Percentiles rank a stretch among this genome's conserved stretches.
Conservation (phyloP, 2,797 vertebrate genomes). For the Lagocephalus sceleratus region DNA sequence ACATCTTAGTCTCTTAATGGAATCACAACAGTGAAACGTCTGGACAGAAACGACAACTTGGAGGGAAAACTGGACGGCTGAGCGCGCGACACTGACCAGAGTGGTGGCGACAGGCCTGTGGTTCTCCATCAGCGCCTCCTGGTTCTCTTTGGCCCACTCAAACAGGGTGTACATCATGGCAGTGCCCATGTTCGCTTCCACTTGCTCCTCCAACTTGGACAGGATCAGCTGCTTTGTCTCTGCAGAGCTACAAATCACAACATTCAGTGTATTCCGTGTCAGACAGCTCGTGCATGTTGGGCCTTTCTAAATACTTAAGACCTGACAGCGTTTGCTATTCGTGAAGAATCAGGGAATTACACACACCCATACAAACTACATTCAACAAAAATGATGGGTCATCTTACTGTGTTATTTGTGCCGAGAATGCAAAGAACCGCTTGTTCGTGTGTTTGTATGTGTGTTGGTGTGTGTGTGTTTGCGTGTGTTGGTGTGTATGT, state of each 20-base stretch:
- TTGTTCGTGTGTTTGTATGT: too few relatives aligned
- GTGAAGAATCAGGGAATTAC: too few relatives aligned
- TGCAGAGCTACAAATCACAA: slow-evolving; percentile 54
- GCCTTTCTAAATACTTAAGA: not conserved
- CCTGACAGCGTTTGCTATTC: too few relatives aligned
- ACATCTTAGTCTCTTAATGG: too few relatives aligned
- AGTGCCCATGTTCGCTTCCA: slow-evolving; percentile 87
- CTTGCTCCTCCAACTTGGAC: slow-evolving; percentile 86
- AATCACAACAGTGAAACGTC: too few relatives aligned
- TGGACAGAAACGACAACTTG: too few relatives aligned
- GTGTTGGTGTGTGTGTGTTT: too few relatives aligned
- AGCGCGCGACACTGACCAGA: slow-evolving; percentile 24
- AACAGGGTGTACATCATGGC: slow-evolving; percentile 97
- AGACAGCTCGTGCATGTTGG: not conserved
- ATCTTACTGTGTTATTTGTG: not conserved
- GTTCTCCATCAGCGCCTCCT: slow-evolving; percentile 91
- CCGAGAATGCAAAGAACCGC: too few relatives aligned
- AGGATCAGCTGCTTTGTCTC: slow-evolving; percentile 85
- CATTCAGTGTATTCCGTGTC: not conserved
- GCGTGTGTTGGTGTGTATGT: too few relatives aligned
- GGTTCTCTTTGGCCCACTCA: slow-evolving; percentile 96
- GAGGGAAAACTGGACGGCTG: too few relatives aligned
- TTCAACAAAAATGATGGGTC: not conserved
- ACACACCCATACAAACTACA: not conserved
- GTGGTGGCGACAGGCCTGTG: slow-evolving; percentile 78